Evolutionary conservation across 2,113 vertebrate species (phyloP).

Genomic region (Capricornis sumatraensis): DNA sequence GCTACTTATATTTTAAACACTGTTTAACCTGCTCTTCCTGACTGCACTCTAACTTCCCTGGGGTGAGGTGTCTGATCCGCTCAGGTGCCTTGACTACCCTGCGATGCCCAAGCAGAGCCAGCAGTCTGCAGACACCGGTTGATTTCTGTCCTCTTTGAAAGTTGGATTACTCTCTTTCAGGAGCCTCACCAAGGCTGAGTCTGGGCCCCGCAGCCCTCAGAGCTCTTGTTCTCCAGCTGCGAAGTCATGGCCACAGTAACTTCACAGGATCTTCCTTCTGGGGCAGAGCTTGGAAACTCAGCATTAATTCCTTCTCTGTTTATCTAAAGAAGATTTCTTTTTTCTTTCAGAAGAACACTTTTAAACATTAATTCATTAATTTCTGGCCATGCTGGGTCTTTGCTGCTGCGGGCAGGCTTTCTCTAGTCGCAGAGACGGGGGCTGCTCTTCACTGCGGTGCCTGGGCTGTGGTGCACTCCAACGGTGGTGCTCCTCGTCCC

Average conservation of each 20-base stretch:
- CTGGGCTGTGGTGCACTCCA: not conserved
- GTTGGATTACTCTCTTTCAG: not conserved
- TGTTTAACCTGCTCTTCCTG: not conserved
- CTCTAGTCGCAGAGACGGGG: not conserved
- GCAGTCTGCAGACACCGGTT: too few species aligned
- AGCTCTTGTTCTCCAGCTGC: accelerated
- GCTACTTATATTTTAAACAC: too few species aligned
- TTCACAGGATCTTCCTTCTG: not conserved
- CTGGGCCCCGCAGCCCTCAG: accelerated
- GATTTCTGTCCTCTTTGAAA: not conserved
- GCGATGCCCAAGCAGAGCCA: accelerated
- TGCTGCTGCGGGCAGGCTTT: not conserved
- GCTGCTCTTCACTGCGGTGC: accelerated
- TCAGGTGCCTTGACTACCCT: accelerated
- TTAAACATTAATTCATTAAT: not conserved
- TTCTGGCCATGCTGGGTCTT: not conserved
- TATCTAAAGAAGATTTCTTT: not conserved
- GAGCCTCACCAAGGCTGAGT: not conserved
- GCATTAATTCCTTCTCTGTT: not conserved
- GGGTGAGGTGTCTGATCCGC: accelerated
- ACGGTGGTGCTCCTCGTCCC: accelerated
- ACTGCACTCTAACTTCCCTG: too few species aligned
- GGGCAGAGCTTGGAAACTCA: not conserved
- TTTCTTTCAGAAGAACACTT: not conserved
- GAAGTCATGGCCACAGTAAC: accelerated